Evolutionary conservation across 2,797 vertebrate genomes (phyloP), one percentile per base, ranked within the genome.

Genomic region (Leptodactylus fallax): DNA sequence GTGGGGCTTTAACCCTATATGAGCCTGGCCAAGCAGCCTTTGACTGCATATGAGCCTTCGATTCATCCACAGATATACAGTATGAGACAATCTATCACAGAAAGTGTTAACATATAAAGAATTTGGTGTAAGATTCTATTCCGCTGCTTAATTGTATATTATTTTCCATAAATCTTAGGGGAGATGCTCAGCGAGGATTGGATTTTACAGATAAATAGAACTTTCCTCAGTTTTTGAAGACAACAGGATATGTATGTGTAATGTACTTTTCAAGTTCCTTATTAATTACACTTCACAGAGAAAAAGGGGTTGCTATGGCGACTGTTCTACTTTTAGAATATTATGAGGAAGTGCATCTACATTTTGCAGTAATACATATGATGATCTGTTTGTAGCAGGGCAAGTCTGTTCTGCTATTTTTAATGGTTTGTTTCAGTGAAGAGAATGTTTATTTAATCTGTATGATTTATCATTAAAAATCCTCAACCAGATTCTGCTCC

Each of bases 221-320:
- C 83, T 85, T 89, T 85, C 25, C 72, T 55, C 23, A n/a, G 51
- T 85, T 82, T 81, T 85, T 77, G 47, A 72, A 83, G 84, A 79
- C 79, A 83, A 82, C 85, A 83, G 88, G 85, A 86, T 89, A 89
- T 89, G 85, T 89, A 83, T 65, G 69, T 89, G 84, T 89, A 86
- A 89, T 89, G 88, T 89, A 87, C 71, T 83, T 87, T 86, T 56
- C 88, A 63, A 61, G 63, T 74, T 86, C 65, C 85, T 86, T 89
- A 89, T 86, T 89, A 86, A 89, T 89, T 89, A 83, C 85, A 89
- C 88, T 89, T 89, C 85, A 89, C 51, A 86, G 88, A 89, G 84
- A 83, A 89, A 36, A 72, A 83, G 2, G 56, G 36, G 85, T 89
- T 89, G 65, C 88, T 23, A 89, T 87, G 85, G 80, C 56, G 82